Evolutionary conservation across 1,140 invertebrate genomes (phyloP).

Genomic region (Leguminivora glycinivorella): DNA sequence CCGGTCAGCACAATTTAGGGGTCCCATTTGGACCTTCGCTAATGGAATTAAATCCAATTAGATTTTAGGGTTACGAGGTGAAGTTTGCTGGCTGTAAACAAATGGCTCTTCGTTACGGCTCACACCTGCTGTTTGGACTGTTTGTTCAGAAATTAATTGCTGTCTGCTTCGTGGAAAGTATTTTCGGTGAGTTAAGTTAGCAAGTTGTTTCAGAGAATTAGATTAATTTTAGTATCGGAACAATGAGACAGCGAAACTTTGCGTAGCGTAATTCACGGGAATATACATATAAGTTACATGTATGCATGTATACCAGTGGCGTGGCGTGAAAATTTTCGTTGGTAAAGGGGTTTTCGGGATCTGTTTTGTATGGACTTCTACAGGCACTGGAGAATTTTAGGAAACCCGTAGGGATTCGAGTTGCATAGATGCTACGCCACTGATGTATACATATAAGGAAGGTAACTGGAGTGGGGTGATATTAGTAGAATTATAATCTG

Average conservation of each 20-base stretch:
- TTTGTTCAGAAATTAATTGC: conserved; percentile 32
- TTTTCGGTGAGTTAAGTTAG: conserved; percentile 4
- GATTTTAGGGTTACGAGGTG: conserved; percentile 75
- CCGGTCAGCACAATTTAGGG: conserved; percentile 75
- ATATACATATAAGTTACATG: no score
- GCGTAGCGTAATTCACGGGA: no score
- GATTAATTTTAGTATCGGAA: neutral
- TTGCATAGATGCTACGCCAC: no score
- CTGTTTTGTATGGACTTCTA: no score
- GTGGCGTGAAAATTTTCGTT: no score
- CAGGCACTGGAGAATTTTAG: no score
- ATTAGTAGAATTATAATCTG: no score
- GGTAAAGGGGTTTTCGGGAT: no score
- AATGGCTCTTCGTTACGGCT: conserved; percentile 64
- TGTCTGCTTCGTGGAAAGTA: conserved; percentile 39
- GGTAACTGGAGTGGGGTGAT: no score
- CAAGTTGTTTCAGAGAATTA: neutral
- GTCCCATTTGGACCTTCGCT: conserved; percentile 69
- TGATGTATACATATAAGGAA: no score
- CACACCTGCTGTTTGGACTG: conserved; percentile 52
- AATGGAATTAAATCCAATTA: conserved; percentile 79
- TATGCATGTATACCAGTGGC: no score
- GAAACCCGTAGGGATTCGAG: no score
- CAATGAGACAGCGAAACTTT: neutral
- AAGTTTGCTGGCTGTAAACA: conserved; percentile 73